Base-by-base conservation (phyloP, 2,888 invertebrate genomes). In the Calliphora vomitoria region DNA sequence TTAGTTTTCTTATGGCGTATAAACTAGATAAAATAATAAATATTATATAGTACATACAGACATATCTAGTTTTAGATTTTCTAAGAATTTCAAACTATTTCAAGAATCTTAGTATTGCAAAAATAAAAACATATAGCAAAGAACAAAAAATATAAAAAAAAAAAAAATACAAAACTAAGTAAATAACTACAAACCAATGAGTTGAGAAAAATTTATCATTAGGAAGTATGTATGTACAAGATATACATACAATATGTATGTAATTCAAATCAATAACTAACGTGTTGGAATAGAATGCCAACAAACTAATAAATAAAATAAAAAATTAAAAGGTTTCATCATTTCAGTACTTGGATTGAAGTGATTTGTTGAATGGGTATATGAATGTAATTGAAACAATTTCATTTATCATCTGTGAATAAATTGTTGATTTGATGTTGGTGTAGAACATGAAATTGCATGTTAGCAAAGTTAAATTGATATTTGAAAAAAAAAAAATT, bases 101-200 rank as follows among this genome's bases (percentile, higher is more conserved):
- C 31, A 47, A 44, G n/a, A 60, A 74, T 72, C n/a, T 58, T n/a
- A n/a, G n/a, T n/a, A 41, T 74, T 58, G 58, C 72, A 58, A 74
- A 74, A 58, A 64, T n/a, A 31, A 13, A 20, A 66, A 20, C 15
- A 44, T 25, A 68, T 2, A 20, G 11, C 44, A 15, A 31, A 31
- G 31, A 31, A 31, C 4, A 31, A 31, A 4, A 31, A 31, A 31
- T 4, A 31, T 31, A 31, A 35, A 72, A 35, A 5, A 62, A 35
- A 31, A 55, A 41, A 18, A 60, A 6, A 47, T 31, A 1, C 4
- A 38, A 4, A 13, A 80, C n/a, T n/a, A n/a, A n/a, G n/a, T n/a
- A n/a, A 80, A 69, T 80, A 79, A 69, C 69, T 80, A 60, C 20
- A 20, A 47, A 8, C 8, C 79, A 80, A 69, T 80, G 68, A 80